Conservation (phyloP, 2,113 vertebrate species). For the Rhinogobius similis region DNA sequence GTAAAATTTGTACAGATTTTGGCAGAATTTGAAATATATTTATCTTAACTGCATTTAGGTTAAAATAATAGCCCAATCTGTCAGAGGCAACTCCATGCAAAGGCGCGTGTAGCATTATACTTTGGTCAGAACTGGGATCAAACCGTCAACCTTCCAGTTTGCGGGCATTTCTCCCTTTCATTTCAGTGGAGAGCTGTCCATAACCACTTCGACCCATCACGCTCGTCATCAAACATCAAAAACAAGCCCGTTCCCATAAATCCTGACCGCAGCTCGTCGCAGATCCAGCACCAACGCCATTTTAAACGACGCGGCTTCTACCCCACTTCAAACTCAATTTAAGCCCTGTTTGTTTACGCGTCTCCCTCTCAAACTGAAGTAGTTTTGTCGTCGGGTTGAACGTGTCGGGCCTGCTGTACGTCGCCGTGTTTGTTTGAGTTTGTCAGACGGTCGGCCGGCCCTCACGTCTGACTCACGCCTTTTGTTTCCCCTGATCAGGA, state of each 20-base stretch:
- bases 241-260: slow-evolving; percentile 20
- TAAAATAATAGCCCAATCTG: too few species aligned
- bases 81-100: too few species aligned
- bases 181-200: not conserved
- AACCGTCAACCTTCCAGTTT: too few species aligned
- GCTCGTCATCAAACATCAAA: slow-evolving; percentile 21
- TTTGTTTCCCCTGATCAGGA: slow-evolving; percentile 65
- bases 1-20: too few species aligned
- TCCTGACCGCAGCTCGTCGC: slow-evolving; percentile 42
- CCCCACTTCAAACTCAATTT: slow-evolving; percentile 64
- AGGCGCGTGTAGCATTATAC: too few species aligned
- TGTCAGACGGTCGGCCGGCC: slow-evolving; percentile 51
- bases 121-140: not conserved
- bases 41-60: too few species aligned
- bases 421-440: slow-evolving; percentile 77
- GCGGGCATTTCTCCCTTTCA: not conserved
- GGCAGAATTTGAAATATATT: too few species aligned
- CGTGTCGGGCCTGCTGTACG: slow-evolving; percentile 68
- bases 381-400: slow-evolving; percentile 35
- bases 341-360: slow-evolving; percentile 61
- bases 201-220: slow-evolving; percentile 8
- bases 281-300: slow-evolving; percentile 39
- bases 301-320: slow-evolving; percentile 47
- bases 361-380: slow-evolving; percentile 43
- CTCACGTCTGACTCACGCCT: slow-evolving; percentile 27